Evolutionary conservation across 2,797 vertebrate species (phyloP).

Genomic region (Rhyacichthys aspro): DNA sequence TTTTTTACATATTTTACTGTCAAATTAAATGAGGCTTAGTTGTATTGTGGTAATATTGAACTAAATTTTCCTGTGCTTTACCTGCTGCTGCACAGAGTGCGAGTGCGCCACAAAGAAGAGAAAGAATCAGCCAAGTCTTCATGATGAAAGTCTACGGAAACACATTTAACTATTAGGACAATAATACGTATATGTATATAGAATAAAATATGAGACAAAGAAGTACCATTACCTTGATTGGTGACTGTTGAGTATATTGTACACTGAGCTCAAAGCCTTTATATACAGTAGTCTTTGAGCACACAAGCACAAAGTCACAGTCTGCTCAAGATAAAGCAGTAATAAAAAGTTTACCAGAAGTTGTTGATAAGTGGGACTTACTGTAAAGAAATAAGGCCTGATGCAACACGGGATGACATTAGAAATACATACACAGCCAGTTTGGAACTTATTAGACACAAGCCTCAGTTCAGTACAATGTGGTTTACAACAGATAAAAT

Average conservation of each 20-base stretch:
- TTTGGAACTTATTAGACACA: not conserved
- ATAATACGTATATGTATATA: too few relatives aligned
- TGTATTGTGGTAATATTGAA: too few relatives aligned
- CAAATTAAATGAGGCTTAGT: too few relatives aligned
- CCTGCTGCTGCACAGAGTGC: not conserved
- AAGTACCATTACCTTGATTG: not conserved
- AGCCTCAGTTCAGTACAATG: too few relatives aligned
- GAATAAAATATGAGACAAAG: too few relatives aligned
- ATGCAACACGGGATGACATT: not conserved
- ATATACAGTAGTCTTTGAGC: not conserved
- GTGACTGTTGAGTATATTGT: not conserved
- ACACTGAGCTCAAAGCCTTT: not conserved
- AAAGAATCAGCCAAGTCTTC: not conserved
- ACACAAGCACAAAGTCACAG: not conserved
- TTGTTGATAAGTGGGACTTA: not conserved
- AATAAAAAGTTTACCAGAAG: not conserved
- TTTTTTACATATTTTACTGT: too few relatives aligned
- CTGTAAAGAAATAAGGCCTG: not conserved
- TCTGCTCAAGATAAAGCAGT: not conserved
- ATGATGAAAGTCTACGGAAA: not conserved
- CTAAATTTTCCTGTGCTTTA: too few relatives aligned
- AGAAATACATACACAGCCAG: not conserved
- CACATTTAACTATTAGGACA: too few relatives aligned
- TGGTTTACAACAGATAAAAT: too few relatives aligned
- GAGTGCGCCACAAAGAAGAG: conserved; percentile 1